Evolutionary conservation across 2,113 vertebrate genomes (phyloP).

Genomic region (Ailurus styani): DNA sequence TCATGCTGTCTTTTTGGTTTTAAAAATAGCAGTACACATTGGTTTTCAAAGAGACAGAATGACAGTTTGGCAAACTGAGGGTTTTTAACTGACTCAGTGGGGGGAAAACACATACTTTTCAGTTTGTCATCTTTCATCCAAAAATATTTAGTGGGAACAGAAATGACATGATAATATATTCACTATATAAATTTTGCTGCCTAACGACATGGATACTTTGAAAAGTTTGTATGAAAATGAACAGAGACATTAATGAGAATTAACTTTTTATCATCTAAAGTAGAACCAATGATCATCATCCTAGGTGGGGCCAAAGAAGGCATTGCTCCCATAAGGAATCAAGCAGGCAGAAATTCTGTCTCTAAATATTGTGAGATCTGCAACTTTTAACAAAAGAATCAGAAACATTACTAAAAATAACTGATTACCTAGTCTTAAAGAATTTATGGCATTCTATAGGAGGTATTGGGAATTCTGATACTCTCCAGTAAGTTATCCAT

Average conservation of each 20-base stretch:
- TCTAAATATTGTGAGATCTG: neutral
- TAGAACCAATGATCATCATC: neutral
- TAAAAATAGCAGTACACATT: constrained; percentile 68
- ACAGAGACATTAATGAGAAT: neutral
- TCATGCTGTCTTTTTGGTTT: constrained; percentile 53
- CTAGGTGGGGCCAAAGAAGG: neutral
- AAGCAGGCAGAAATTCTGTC: neutral
- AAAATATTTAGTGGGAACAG: constrained; percentile 18
- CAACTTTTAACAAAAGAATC: neutral
- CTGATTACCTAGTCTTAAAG: neutral
- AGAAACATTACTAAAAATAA: neutral
- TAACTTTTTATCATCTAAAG: neutral
- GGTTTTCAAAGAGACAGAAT: constrained; percentile 16
- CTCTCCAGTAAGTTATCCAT: constrained; percentile 10
- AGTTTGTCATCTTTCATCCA: neutral
- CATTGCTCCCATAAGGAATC: neutral
- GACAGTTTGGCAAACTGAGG: constrained; percentile 1
- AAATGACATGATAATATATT: neutral
- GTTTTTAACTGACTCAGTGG: constrained; percentile 27
- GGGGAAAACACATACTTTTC: neutral
- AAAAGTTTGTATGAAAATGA: neutral
- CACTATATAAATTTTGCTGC: neutral
- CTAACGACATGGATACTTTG: neutral
- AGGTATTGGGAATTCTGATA: neutral
- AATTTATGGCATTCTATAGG: neutral